Percentiles rank a stretch among this genome's conserved stretches.
Evolutionary conservation across 2,113 vertebrate genomes (phyloP).

Genomic region (Pangasianodon hypophthalmus): DNA sequence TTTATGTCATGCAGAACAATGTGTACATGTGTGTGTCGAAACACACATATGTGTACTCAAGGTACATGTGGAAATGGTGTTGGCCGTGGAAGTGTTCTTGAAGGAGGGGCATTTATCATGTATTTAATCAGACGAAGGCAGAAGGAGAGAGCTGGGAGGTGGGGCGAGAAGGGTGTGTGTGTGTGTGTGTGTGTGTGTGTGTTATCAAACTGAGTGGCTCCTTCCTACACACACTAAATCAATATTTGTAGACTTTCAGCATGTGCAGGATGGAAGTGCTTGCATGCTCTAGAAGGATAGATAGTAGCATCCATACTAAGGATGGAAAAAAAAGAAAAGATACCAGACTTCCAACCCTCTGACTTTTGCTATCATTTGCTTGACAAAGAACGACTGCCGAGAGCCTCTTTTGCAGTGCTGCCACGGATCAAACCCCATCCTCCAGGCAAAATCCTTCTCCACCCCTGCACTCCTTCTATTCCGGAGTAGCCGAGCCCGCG

Average conservation of each 20-base stretch:
- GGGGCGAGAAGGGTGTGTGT: background rate
- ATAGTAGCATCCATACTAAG: background rate
- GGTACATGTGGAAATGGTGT: background rate
- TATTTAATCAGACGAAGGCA: conserved; percentile 62
- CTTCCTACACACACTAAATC: conserved; percentile 57
- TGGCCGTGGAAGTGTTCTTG: background rate
- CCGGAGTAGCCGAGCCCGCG: conserved; percentile 2
- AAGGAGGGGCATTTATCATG: conserved; percentile 54
- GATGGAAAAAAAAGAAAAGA: background rate
- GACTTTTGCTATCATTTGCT: conserved; percentile 8
- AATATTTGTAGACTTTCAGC: conserved; percentile 45
- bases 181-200: no score
- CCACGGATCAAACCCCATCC: conserved; percentile 3
- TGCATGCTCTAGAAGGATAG: conserved; percentile 11
- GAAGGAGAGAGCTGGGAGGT: conserved; percentile 38
- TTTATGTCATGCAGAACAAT: background rate
- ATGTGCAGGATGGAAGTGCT: conserved; percentile 23
- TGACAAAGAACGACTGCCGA: background rate
- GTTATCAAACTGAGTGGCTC: conserved; percentile 58
- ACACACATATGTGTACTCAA: conserved; percentile 13
- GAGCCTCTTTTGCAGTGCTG: conserved; percentile 2
- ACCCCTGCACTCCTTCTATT: conserved; percentile 5
- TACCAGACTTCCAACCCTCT: background rate
- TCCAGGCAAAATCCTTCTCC: conserved; percentile 1
- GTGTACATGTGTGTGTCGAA: background rate